Conservation (phyloP, 2,888 invertebrate genomes). For the Mycalesis mineus region DNA sequence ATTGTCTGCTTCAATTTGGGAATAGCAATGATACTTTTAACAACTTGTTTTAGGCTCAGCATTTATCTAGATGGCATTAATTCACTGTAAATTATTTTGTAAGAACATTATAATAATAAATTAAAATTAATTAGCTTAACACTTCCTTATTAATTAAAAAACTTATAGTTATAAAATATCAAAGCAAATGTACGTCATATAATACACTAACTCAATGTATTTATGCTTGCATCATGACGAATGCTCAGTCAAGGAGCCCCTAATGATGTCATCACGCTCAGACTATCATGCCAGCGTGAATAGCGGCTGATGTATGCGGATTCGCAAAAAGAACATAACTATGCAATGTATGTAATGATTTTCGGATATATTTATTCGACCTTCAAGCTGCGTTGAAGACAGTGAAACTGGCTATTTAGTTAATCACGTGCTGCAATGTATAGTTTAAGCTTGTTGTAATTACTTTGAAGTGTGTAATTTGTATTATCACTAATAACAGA, state of each 20-base stretch:
- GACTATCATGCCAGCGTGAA: slow-evolving; percentile 1
- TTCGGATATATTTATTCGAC: neutral
- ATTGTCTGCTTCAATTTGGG: no score
- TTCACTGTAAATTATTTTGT: no score
- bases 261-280: slow-evolving; percentile 22
- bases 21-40: no score
- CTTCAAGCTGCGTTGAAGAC: neutral
- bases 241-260: neutral
- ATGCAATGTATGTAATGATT: neutral
- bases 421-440: neutral
- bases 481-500: neutral
- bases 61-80: no score
- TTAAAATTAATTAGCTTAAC: no score
- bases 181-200: neutral
- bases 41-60: no score
- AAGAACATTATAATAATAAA: no score
- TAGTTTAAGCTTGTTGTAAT: neutral
- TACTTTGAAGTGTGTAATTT: neutral
- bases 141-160: no score
- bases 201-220: neutral
- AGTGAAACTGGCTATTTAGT: neutral
- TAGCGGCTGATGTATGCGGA: slow-evolving; percentile 17
- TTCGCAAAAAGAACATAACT: slow-evolving; percentile 3
- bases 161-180: no score
- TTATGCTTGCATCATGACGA: slow-evolving; percentile 4